Evolutionary conservation across 2,113 vertebrate genomes (phyloP).

Genomic region (Odocoileus virginianus): DNA sequence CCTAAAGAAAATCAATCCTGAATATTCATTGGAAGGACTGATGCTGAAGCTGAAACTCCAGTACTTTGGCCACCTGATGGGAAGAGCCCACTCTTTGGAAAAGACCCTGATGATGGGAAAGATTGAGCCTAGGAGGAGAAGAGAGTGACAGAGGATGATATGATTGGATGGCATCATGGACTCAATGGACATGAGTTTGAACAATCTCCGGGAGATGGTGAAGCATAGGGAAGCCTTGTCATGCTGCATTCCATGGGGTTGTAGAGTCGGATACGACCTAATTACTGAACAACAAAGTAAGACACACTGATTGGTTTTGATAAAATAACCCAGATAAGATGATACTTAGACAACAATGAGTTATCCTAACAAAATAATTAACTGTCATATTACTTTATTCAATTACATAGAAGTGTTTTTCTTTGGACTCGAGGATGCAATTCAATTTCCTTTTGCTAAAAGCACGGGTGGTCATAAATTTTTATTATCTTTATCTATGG

Average conservation of each 20-base stretch:
- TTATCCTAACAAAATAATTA: constrained; percentile 62
- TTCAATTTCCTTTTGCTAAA: constrained; percentile 61
- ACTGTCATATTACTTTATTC: constrained; percentile 36
- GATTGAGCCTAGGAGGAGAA: neutral
- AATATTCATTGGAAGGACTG: neutral
- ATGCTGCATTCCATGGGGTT: neutral
- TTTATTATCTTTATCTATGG: constrained; percentile 66
- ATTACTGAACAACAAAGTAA: neutral
- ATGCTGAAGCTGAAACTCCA: neutral
- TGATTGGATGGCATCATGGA: neutral
- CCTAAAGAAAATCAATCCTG: neutral
- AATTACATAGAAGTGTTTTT: constrained; percentile 42
- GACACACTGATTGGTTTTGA: neutral
- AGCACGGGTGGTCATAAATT: constrained; percentile 21
- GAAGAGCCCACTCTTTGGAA: neutral
- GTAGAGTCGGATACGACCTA: neutral
- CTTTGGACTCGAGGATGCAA: constrained; percentile 39
- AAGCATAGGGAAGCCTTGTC: neutral
- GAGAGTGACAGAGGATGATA: neutral
- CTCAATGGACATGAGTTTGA: neutral
- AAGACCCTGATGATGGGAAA: neutral
- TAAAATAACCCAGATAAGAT: constrained; percentile 36
- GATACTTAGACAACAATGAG: constrained; percentile 12
- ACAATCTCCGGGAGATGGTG: neutral
- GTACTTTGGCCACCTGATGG: neutral